Percentiles rank a stretch among this genome's conserved stretches.
Evolutionary conservation across 1,140 invertebrate species (phyloP).

Genomic region (Drosophila asahinai): DNA sequence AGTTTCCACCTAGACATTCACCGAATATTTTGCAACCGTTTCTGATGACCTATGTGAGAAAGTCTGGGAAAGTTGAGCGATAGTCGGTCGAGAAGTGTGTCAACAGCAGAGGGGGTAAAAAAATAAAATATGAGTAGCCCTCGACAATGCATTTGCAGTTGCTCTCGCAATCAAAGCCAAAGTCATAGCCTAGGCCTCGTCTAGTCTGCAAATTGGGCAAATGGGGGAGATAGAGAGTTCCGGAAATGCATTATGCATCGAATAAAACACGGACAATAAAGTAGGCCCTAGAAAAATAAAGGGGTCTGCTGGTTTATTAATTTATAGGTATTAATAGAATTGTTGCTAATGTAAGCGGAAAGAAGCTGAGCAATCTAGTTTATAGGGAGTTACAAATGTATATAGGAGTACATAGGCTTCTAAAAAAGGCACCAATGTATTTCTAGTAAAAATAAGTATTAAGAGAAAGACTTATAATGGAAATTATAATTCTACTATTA

Average conservation of each 20-base stretch:
- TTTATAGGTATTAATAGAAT: conserved; percentile 29
- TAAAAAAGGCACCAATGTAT: neutral
- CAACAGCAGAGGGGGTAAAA: conserved; percentile 27
- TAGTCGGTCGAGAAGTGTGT: conserved; percentile 26
- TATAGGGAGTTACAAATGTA: neutral
- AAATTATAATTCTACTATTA: too few relatives aligned
- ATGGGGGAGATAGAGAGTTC: conserved; percentile 21
- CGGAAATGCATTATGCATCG: conserved; percentile 44
- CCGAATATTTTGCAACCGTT: conserved; percentile 37
- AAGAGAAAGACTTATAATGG: too few relatives aligned
- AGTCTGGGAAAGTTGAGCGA: conserved; percentile 49
- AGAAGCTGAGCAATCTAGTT: neutral
- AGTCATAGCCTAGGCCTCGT: conserved; percentile 61
- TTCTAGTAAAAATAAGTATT: neutral
- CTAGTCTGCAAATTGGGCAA: conserved; percentile 28
- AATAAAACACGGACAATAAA: conserved; percentile 17
- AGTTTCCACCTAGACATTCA: conserved; percentile 55
- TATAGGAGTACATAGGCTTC: neutral
- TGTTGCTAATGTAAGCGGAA: conserved; percentile 5
- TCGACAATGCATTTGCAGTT: conserved; percentile 14
- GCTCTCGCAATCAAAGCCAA: conserved; percentile 55
- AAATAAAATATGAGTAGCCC: conserved; percentile 20
- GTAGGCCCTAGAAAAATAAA: conserved; percentile 21
- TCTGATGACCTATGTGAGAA: conserved; percentile 45
- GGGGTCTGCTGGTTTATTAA: conserved; percentile 31